These are phyloP conservation scores for Asobara japonica DNA, from an alignment of 1,140 invertebrate species.

Conservation along the genomic window DNA sequence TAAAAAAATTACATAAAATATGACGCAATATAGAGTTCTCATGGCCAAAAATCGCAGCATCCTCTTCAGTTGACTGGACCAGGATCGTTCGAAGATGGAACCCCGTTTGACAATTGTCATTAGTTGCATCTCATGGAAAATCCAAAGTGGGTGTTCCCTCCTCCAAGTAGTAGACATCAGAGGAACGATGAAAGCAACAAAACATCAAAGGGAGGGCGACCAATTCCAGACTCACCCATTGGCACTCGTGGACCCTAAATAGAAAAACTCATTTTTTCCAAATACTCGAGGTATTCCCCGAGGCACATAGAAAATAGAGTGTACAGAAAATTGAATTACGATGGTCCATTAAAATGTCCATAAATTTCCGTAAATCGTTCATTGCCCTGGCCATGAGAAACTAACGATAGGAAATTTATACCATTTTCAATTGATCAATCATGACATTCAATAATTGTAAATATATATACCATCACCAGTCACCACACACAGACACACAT, in stretches of 20 bases:
- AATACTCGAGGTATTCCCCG: not conserved
- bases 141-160: not conserved
- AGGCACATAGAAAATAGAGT: not conserved
- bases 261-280: not conserved
- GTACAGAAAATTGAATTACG: not conserved
- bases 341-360: not conserved
- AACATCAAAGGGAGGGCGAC: not conserved
- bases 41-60: not conserved
- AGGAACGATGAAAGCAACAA: not conserved
- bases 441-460: not conserved
- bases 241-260: not conserved
- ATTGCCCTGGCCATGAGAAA: constrained; percentile 25
- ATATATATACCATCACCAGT: constrained; percentile 7
- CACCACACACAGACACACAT: constrained; percentile 1
- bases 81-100: not conserved
- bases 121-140: not conserved
- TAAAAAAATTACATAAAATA: constrained; percentile 25
- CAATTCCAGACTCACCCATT: no score
- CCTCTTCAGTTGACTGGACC: not conserved
- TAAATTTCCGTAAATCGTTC: not conserved
- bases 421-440: not conserved
- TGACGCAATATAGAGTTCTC: constrained; percentile 29
- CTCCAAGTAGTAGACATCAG: not conserved
- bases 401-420: constrained; percentile 6
- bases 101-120: not conserved